These are phyloP conservation scores for Anoplophora glabripennis DNA, from an alignment of 1,140 invertebrate genomes.

Conservation along the genomic window DNA sequence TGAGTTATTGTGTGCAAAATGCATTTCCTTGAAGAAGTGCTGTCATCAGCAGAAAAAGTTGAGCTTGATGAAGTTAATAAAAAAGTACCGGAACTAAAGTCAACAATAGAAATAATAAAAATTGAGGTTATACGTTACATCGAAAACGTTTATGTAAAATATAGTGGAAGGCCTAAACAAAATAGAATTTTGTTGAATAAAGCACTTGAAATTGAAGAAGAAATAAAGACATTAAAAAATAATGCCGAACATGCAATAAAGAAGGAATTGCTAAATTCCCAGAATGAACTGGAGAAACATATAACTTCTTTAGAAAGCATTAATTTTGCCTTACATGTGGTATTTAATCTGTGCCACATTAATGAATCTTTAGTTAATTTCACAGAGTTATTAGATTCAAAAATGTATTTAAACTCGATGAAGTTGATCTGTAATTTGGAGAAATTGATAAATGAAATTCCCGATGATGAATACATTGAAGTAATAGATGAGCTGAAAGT, in stretches of 20 bases:
- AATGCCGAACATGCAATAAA: slow-evolving; percentile 58
- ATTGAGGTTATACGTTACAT: slow-evolving; percentile 55
- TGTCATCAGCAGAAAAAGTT: slow-evolving; percentile 38
- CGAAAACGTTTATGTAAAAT: slow-evolving; percentile 55
- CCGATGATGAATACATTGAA: slow-evolving; percentile 53
- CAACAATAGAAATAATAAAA: slow-evolving; percentile 57
- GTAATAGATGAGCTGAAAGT: slow-evolving; percentile 52
- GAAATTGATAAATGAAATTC: slow-evolving; percentile 50
- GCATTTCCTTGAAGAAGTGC: slow-evolving; percentile 36
- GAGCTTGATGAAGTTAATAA: slow-evolving; percentile 48
- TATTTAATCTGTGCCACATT: slow-evolving; percentile 53
- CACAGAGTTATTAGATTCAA: slow-evolving; percentile 50
- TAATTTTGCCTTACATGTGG: slow-evolving; percentile 53
- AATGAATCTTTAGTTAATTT: slow-evolving; percentile 54
- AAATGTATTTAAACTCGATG: slow-evolving; percentile 52
- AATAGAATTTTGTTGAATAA: slow-evolving; percentile 53
- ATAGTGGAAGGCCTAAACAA: slow-evolving; percentile 52
- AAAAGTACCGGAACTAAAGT: slow-evolving; percentile 55
- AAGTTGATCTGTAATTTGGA: slow-evolving; percentile 53
- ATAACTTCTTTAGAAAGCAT: slow-evolving; percentile 54
- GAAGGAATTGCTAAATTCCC: slow-evolving; percentile 55
- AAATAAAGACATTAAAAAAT: slow-evolving; percentile 53
- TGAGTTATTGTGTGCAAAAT: too few relatives aligned
- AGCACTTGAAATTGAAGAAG: slow-evolving; percentile 42
- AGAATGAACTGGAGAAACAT: slow-evolving; percentile 54